Base-by-base conservation (phyloP, 37 sponge, comb jelly and placozoan genomes). In the Aplysina aerophoba region DNA sequence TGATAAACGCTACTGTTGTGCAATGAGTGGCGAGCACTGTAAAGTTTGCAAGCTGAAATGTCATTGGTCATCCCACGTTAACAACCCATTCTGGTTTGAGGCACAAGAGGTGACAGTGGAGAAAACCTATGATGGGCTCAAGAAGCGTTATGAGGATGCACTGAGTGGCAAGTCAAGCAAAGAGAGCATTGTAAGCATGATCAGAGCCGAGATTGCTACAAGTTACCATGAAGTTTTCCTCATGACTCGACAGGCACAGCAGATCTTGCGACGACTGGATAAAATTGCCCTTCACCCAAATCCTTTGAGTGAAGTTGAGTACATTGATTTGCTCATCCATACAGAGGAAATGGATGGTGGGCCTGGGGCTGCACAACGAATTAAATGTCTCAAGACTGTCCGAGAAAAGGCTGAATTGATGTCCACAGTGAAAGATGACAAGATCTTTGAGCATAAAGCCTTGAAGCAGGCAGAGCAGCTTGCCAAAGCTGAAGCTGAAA, bases 1-100 rank as follows among this genome's bases (percentile, higher is more conserved):
- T 19, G 87, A 90, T 44, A 91, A 91, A 73, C 80, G 24, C 40
- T 82, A 66, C 5, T 94, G 95, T 59, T 22, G 78, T 39, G 95
- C 92, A n/a, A 94, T 94, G 95, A n/a, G n/a, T n/a, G n/a, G n/a
- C n/a, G 86, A 81, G 0, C 6, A 39, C 5, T 93, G 94, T 31
- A 65, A 15, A 37, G 89, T 90, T 30, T 93, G 94, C 28, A 58
- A 82, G 3, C 73, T 65, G 15, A 41, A 88, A 22, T 93, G 94
- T 64, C 19, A 50, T 0, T 93, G 94, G 94, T 57, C 36, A 63
- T 22, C 67, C 33, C 94, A 93, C 71, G 41, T 79, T 36, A 93
- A 90, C 64, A 88, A 65, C 77, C 67, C 85, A 38, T 90, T 88
- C 59, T 72, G 57, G 14, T 90, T 90, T 67, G 91, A 93, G 65